Percentiles rank a stretch among this genome's conserved stretches.
These are phyloP conservation scores for Xerus inauris DNA, from an alignment of 2,113 vertebrate species.

Conservation along the genomic window DNA sequence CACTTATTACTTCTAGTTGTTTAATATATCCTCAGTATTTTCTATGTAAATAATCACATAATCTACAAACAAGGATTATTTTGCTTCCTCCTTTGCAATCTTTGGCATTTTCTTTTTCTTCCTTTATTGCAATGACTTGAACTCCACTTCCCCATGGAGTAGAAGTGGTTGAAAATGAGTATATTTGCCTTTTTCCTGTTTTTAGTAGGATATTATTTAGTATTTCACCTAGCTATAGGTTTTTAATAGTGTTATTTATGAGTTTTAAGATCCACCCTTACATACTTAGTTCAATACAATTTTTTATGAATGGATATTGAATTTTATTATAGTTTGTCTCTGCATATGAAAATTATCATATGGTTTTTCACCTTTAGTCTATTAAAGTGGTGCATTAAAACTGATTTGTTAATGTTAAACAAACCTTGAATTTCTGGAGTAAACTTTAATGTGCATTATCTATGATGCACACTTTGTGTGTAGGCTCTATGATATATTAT, in stretches of 20 bases:
- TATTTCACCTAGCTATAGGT: background rate
- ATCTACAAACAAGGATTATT: background rate
- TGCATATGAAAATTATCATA: background rate
- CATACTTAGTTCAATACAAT: background rate
- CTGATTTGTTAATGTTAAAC: background rate
- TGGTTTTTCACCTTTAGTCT: background rate
- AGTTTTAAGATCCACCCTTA: background rate
- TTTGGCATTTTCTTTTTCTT: background rate
- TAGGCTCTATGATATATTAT: background rate
- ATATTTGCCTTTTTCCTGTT: background rate
- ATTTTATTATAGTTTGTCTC: background rate
- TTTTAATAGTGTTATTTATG: background rate
- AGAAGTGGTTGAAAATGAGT: background rate
- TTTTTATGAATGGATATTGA: background rate
- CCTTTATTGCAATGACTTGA: background rate
- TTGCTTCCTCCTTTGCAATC: background rate
- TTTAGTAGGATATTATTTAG: background rate
- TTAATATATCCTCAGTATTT: background rate
- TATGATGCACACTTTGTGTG: no score
- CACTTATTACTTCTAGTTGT: background rate
- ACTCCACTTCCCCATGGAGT: background rate
- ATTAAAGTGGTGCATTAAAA: background rate
- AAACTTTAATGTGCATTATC: background rate
- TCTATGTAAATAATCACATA: background rate
- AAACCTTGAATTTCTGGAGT: background rate